Conservation (phyloP, 2,113 vertebrate species). For the Eublepharis macularius region DNA sequence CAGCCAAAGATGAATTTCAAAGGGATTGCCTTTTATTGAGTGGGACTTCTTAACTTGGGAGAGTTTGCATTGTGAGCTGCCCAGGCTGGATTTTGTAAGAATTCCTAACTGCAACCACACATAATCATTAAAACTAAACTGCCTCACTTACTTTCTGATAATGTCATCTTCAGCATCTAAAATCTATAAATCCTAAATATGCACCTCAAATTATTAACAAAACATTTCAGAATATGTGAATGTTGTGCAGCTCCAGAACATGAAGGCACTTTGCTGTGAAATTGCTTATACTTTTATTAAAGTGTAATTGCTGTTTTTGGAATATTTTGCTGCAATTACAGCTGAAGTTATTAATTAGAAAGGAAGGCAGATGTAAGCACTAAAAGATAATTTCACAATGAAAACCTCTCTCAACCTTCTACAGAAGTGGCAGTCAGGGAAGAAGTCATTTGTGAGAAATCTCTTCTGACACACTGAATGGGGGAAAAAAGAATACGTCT, state of each 20-base stretch:
- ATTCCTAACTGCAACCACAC: not conserved
- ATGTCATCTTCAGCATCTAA: conserved; percentile 54
- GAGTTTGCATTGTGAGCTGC: not conserved
- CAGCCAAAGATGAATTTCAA: no score
- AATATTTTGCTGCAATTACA: conserved; percentile 48
- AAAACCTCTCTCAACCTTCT: conserved; percentile 49
- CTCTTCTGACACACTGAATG: not conserved
- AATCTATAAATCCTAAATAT: conserved; percentile 54
- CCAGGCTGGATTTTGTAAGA: not conserved
- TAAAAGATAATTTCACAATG: conserved; percentile 47
- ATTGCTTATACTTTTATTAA: conserved; percentile 41
- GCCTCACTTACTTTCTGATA: conserved; percentile 18
- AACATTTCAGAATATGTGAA: conserved; percentile 53
- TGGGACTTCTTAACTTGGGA: not conserved
- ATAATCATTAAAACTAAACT: not conserved
- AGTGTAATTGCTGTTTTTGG: conserved; percentile 48
- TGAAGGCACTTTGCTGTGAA: conserved; percentile 47
- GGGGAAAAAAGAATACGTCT: conserved; percentile 32
- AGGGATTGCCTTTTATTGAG: no score
- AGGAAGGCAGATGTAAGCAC: conserved; percentile 35
- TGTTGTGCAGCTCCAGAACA: conserved; percentile 45
- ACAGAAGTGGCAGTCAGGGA: conserved; percentile 40
- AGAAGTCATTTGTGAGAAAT: conserved; percentile 52
- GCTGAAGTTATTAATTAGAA: conserved; percentile 56
- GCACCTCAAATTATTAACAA: conserved; percentile 52